Conservation (phyloP, 2,888 invertebrate genomes). For the Cheilosia pagana region DNA sequence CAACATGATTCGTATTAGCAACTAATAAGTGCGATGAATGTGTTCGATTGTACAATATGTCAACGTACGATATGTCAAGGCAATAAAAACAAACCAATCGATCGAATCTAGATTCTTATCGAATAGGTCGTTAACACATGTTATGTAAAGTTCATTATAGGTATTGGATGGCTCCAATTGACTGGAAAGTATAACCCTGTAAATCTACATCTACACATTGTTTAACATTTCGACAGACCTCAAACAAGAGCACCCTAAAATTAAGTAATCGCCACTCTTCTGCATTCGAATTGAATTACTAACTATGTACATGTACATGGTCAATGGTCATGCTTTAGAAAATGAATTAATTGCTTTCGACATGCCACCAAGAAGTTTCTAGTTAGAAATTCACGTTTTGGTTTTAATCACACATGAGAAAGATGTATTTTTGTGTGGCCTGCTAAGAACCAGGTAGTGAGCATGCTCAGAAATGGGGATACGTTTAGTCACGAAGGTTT, state of each 20-base stretch:
- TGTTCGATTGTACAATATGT: too few relatives aligned
- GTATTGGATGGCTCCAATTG: neutral
- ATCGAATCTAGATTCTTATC: too few relatives aligned
- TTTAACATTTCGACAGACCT: neutral
- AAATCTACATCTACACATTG: neutral
- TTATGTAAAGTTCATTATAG: too few relatives aligned
- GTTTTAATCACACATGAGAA: neutral
- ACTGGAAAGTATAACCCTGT: neutral
- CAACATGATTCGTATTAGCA: neutral
- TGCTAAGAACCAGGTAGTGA: neutral
- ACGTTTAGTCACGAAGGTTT: neutral
- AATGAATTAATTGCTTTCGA: slow-evolving; percentile 21
- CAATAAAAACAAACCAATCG: too few relatives aligned
- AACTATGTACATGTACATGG: too few relatives aligned
- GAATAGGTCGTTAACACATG: neutral
- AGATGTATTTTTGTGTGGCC: neutral
- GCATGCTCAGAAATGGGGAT: neutral
- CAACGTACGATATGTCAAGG: too few relatives aligned
- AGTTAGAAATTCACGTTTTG: neutral
- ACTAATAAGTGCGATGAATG: too few relatives aligned
- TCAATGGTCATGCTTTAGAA: neutral
- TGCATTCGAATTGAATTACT: too few relatives aligned
- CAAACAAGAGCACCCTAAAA: neutral
- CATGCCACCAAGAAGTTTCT: neutral
- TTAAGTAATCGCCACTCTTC: neutral